Evolutionary conservation across 2,888 invertebrate genomes (phyloP), one percentile per base, ranked within the genome.

Genomic region (Meandrusa payeni): DNA sequence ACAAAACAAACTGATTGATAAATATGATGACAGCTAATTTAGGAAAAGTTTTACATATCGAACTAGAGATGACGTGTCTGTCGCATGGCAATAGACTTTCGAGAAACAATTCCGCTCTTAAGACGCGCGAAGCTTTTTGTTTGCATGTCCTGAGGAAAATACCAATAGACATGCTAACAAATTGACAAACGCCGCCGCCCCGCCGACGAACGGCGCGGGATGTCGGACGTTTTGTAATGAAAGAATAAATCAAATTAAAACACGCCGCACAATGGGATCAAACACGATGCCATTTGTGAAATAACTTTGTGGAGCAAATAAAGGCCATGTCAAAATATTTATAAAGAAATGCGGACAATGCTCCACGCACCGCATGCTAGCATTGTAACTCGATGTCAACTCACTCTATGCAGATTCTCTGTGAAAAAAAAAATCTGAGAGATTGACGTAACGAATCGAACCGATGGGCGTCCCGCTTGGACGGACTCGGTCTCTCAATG

Each of bases 271-370:
- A 82, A 82, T 82, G 65, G 75, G 68, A 75, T 80, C 76, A 70
- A n/a, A 76, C 77, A 82, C 78, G 74, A 77, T 76, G 79, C 74
- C 73, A 71, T 80, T 77, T 75, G 77, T 78, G 64, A 76, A 79
- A 74, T 73, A 74, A 69, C 79, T 76, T 69, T 72, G 74, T 75
- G 70, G 73, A 64, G 61, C 69, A 70, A 81, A 81, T 81, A 76
- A 79, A 81, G 78, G 75, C 73, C 77, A 86, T 86, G 86, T 87
- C 87, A 86, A 81, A 87, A 86, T 86, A 87, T 87, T 86, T 86
- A 83, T 81, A 85, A 83, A 85, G 85, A 83, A 81, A 82, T 70
- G 71, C 51, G 68, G 64, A 85, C 87, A 86, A 86, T 81, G 68
- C 64, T 47, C 57, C 69, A 51, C 60, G 71, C 78, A 54, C 82